Percentiles rank a stretch among this genome's conserved stretches.
Conservation (phyloP, 2,797 vertebrate genomes). For the Tragelaphus oryx region DNA sequence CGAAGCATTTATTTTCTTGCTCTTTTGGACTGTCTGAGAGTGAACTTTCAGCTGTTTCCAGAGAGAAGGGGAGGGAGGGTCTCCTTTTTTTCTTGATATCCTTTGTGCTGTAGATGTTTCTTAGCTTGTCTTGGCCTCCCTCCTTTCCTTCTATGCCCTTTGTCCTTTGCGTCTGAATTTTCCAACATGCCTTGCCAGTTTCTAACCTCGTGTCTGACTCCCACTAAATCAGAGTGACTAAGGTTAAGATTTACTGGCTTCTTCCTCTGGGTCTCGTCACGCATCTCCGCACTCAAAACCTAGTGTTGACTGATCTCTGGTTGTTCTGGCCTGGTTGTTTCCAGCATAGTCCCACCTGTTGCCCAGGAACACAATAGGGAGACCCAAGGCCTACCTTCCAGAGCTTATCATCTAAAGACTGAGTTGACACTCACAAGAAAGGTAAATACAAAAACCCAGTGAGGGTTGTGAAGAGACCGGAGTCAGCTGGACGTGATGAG, state of each 20-base stretch:
- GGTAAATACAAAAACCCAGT: neutral
- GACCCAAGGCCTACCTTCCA: neutral
- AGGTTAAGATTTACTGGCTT: neutral
- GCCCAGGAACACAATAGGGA: neutral
- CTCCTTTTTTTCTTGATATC: neutral
- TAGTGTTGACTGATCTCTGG: conserved; percentile 13
- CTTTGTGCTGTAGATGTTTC: neutral
- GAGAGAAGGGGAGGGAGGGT: neutral
- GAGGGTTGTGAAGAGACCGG: neutral
- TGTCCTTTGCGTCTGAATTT: conserved; percentile 58
- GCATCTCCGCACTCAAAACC: neutral
- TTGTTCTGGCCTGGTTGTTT: conserved; percentile 17
- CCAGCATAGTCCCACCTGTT: neutral
- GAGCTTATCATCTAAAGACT: neutral
- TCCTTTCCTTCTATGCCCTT: conserved; percentile 35
- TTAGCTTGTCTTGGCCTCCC: neutral
- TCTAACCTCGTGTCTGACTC: neutral
- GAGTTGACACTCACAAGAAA: neutral
- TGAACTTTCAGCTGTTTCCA: conserved; percentile 56
- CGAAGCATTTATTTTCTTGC: conserved; percentile 30
- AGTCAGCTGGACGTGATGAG: neutral
- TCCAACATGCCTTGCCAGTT: conserved; percentile 4
- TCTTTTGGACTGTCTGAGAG: conserved; percentile 1
- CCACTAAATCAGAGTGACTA: neutral
- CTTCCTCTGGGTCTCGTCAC: conserved; percentile 6